Percentiles rank a stretch among this genome's conserved stretches.
phyloP scores from a whole-genome alignment of 2,888 invertebrate genomes.

The Lepidochitona cinerea region DNA sequence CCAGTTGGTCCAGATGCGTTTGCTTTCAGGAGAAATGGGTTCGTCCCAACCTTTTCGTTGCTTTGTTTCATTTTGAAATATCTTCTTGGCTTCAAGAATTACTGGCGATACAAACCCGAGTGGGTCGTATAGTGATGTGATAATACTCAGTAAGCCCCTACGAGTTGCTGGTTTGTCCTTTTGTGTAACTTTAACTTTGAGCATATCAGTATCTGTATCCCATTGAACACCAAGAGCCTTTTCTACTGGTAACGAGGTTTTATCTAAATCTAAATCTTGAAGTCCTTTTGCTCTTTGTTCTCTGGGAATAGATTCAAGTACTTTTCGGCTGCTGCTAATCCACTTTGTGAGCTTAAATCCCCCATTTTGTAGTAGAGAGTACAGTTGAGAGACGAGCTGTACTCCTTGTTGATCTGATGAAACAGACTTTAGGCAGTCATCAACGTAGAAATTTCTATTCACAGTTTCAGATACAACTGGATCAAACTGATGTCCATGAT shows the following conservation, averaged over 20 bases:
- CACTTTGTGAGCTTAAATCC: constrained; percentile 8
- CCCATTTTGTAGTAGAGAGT: neutral
- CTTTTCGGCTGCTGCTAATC: neutral
- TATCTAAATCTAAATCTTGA: neutral
- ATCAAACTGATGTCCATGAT: neutral
- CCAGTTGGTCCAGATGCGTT: neutral
- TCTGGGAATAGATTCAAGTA: neutral
- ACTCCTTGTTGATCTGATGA: neutral
- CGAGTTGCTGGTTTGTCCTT: neutral
- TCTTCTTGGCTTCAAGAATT: neutral
- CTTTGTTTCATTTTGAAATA: neutral
- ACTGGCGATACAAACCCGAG: neutral
- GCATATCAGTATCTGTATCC: neutral
- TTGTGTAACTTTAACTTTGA: neutral
- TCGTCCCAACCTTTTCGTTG: neutral
- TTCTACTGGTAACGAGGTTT: neutral
- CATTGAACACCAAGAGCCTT: neutral
- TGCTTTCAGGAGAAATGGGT: neutral
- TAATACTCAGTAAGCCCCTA: neutral
- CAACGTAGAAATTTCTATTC: neutral
- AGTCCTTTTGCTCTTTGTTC: neutral
- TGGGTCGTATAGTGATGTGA: constrained; percentile 3
- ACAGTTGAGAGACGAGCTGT: neutral
- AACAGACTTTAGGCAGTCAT: constrained; percentile 12
- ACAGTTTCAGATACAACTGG: neutral